Evolutionary conservation across 2,888 invertebrate species (phyloP), one percentile per base, ranked within the genome.

Genomic region (Pilophorus perplexus): DNA sequence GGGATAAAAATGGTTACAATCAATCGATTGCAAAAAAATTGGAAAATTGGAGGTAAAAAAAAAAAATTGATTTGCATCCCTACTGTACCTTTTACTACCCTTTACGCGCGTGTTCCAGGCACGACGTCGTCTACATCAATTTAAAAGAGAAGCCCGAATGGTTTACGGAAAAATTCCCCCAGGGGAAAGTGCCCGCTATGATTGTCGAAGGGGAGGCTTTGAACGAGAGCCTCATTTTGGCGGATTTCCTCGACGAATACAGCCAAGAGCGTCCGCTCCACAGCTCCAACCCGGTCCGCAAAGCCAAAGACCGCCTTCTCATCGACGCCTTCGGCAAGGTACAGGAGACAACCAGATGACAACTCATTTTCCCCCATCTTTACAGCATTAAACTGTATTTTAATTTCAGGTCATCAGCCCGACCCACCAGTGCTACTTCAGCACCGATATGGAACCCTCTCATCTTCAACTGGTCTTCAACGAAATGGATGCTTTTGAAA

Each of bases 121-220:
- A 90, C 74, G 90, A 92, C 74, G 80, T 83, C 14, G 84, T 90
- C 33, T 87, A 85, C 74, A 82, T 90, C 18, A 87, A 89, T 77
- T 77, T 89, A 71, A 83, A 83, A 18, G 80, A 85, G 57, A 91
- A 91, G 75, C 93, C 93, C 0, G 89, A 90, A 73, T 93, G 93
- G 93, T 80, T 87, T 12, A 76, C 82, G n/a, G 82, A 82, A 3
- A 86, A 86, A 74, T 86, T 83, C 73, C 80, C 83, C 0, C 75
- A 82, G 60, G 82, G 85, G 69, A 85, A 88, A 74, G 89, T 92
- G 23, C 93, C 93, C 6, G 86, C 88, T 1, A 74, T 93, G 40
- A 88, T 91, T 75, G 78, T 88, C 71, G 82, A 85, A 72, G 89
- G 86, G 27, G 83, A 85, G 68, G 80, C 82, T 1, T 78, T 93